Percentiles rank a stretch among this genome's conserved stretches.
Evolutionary conservation across 2,113 vertebrate species (phyloP).

Genomic region (Boulengeromyrus knoepffleri): DNA sequence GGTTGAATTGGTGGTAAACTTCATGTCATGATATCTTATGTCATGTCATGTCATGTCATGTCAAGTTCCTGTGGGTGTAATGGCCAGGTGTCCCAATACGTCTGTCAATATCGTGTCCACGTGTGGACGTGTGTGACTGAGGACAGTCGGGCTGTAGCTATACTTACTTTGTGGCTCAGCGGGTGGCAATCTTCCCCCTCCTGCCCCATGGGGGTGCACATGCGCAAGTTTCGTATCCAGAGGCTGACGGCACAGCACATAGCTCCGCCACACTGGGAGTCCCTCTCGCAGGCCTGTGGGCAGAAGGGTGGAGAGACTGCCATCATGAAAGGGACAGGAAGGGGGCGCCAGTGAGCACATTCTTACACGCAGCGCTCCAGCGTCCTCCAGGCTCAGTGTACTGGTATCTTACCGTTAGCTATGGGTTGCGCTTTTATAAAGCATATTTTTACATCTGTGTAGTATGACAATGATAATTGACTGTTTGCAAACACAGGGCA

Average conservation of each 20-base stretch:
- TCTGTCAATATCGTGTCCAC: neutral
- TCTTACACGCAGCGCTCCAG: neutral
- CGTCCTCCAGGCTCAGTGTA: neutral
- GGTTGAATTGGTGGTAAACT: neutral
- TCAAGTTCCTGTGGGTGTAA: neutral
- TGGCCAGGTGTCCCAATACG: neutral
- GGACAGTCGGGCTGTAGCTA: neutral
- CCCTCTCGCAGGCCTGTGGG: slow-evolving; percentile 70
- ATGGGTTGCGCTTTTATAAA: neutral
- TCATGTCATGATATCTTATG: neutral
- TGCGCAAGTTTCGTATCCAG: slow-evolving; percentile 84
- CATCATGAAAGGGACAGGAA: neutral
- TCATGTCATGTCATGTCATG: too few relatives aligned
- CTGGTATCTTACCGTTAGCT: neutral
- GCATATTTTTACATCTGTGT: neutral
- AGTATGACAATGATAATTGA: neutral
- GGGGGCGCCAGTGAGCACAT: too few relatives aligned
- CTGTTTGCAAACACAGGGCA: neutral
- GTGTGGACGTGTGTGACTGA: neutral
- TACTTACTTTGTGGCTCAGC: slow-evolving; percentile 81
- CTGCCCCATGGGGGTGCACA: slow-evolving; percentile 82
- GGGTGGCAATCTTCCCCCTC: slow-evolving; percentile 84
- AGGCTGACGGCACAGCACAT: slow-evolving; percentile 91
- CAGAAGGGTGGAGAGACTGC: neutral
- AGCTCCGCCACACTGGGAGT: slow-evolving; percentile 77